Evolutionary conservation across 2,113 vertebrate genomes (phyloP).

Genomic region (Columba livia): DNA sequence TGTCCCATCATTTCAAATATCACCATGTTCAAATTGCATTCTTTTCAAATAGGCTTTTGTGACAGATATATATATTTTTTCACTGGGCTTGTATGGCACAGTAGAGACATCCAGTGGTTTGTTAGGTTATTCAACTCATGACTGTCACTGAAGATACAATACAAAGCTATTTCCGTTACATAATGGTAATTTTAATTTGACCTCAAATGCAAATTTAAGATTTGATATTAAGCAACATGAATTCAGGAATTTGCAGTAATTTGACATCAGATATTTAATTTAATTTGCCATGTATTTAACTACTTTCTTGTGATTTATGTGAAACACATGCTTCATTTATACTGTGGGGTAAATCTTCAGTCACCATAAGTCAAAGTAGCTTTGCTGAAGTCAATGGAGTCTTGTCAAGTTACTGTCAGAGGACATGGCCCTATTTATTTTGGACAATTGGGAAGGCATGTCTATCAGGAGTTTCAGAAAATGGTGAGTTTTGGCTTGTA

Average conservation of each 20-base stretch:
- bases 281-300: slow-evolving; percentile 13
- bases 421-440: not conserved
- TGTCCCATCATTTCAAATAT: not conserved
- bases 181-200: slow-evolving; percentile 29
- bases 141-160: slow-evolving; percentile 36
- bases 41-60: not conserved
- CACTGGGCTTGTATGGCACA: slow-evolving; percentile 5
- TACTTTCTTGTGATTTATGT: not conserved
- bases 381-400: not conserved
- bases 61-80: not conserved
- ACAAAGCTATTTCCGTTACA: slow-evolving; percentile 3
- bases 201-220: not conserved
- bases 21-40: not conserved
- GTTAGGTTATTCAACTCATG: slow-evolving; percentile 30
- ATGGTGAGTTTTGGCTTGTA: not conserved
- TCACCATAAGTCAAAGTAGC: not conserved
- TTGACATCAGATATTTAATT: slow-evolving; percentile 24
- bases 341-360: not conserved
- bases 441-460: not conserved
- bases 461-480: not conserved
- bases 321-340: not conserved
- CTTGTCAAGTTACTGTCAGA: not conserved
- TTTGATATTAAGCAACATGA: not conserved
- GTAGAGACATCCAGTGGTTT: slow-evolving; percentile 50
- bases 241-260: slow-evolving; percentile 20